Percentiles rank a stretch among this genome's conserved stretches.
Evolutionary conservation across 2,888 invertebrate genomes (phyloP).

Genomic region (Masnerella sp.): DNA sequence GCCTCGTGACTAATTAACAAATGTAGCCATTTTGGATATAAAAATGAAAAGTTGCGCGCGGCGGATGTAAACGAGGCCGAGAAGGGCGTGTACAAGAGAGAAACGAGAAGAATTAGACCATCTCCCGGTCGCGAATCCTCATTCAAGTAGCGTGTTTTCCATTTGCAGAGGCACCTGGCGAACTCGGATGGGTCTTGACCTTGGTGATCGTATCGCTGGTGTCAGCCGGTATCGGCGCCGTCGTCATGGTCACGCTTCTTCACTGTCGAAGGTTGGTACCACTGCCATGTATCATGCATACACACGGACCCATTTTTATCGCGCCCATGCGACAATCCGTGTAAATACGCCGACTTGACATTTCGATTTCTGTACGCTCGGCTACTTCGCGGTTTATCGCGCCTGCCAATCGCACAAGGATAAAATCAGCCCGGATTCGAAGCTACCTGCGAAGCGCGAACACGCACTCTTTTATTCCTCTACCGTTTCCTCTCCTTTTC

Average conservation of each 20-base stretch:
- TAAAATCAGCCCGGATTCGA: conserved; percentile 45
- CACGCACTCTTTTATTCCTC: conserved; percentile 3
- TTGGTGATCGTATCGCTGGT: conserved; percentile 84
- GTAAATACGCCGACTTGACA: conserved; percentile 42
- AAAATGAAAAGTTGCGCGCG: conserved; percentile 44
- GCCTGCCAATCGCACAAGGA: conserved; percentile 37
- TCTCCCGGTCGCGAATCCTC: conserved; percentile 57
- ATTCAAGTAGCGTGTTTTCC: conserved; percentile 62
- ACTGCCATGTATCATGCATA: conserved; percentile 52
- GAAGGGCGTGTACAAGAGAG: conserved; percentile 61
- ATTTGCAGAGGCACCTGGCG: conserved; percentile 80
- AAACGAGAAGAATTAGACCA: conserved; percentile 62
- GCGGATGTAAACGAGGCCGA: conserved; percentile 55
- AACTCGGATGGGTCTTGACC: conserved; percentile 85
- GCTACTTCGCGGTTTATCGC: conserved; percentile 26
- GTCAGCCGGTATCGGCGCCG: conserved; percentile 85
- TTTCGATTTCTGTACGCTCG: conserved; percentile 30
- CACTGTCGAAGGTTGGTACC: conserved; percentile 82
- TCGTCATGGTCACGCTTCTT: conserved; percentile 84
- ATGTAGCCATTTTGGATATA: conserved; percentile 36
- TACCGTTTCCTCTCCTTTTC: not conserved
- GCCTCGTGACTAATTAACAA: conserved; percentile 54
- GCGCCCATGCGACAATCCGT: conserved; percentile 34
- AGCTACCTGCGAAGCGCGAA: conserved; percentile 11
- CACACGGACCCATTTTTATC: conserved; percentile 25